A percentile compares a stretch with the other conserved stretches of the same genome.
Conservation (phyloP, 1,140 invertebrate species). For the Holcopasites calliopsidis region DNA sequence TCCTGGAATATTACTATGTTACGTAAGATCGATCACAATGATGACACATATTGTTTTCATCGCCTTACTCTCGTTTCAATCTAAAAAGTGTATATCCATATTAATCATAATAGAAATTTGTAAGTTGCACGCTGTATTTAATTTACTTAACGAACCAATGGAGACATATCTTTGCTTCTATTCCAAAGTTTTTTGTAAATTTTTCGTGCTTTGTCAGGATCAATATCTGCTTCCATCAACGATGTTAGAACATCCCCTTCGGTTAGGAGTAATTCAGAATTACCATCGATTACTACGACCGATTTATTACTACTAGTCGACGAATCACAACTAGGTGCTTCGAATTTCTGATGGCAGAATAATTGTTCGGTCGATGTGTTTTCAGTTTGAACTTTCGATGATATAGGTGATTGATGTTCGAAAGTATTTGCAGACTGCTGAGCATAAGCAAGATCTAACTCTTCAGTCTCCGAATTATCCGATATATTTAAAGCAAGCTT, state of each 20-base stretch:
- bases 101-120: not conserved
- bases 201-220: constrained; percentile 67
- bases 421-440: constrained; percentile 23
- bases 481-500: constrained; percentile 74
- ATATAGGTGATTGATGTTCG: constrained; percentile 67
- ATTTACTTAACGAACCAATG: constrained; percentile 57
- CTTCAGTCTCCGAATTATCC: constrained; percentile 69
- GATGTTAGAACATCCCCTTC: constrained; percentile 71
- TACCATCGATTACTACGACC: constrained; percentile 69
- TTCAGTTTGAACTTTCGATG: constrained; percentile 69
- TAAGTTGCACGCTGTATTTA: no score
- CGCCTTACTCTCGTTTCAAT: not conserved
- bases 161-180: constrained; percentile 66
- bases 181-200: constrained; percentile 68
- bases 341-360: constrained; percentile 53
- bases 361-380: constrained; percentile 70
- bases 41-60: no score
- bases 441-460: constrained; percentile 25
- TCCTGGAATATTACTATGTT: no score
- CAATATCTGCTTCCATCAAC: constrained; percentile 70
- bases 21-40: no score
- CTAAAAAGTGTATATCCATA: not conserved
- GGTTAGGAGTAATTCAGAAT: constrained; percentile 70
- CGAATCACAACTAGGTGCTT: not conserved
- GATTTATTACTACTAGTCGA: not conserved